Evolutionary conservation across 1,140 invertebrate species (phyloP).

Genomic region (Lasioglossum baleicum): DNA sequence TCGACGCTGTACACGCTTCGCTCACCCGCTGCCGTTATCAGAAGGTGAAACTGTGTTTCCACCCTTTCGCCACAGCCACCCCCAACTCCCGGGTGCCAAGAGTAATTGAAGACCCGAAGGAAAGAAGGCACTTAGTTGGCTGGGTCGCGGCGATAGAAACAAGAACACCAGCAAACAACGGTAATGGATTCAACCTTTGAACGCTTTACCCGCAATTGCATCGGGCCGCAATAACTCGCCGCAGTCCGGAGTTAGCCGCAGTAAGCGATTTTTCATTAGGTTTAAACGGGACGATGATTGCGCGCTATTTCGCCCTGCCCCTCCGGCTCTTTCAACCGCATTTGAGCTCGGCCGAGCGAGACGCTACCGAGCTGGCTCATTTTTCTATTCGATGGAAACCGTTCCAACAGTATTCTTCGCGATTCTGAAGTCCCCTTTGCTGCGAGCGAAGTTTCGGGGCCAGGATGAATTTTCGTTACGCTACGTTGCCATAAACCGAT

Average conservation of each 20-base stretch:
- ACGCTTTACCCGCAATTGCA: conserved; percentile 32
- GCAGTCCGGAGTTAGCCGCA: background rate
- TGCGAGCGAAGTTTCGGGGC: too few species aligned
- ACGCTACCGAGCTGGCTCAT: background rate
- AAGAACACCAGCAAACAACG: conserved; percentile 41
- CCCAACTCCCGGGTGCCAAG: background rate
- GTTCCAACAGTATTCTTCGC: background rate
- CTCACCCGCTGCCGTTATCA: conserved; percentile 4
- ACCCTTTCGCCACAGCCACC: background rate
- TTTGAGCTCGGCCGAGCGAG: background rate
- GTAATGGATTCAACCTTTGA: conserved; percentile 49
- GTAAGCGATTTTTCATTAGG: conserved; percentile 41
- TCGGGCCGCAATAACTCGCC: conserved; percentile 27
- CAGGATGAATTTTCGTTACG: too few species aligned
- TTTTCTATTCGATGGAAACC: background rate
- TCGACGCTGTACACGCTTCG: background rate
- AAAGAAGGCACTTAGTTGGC: background rate
- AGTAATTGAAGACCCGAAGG: conserved; percentile 40
- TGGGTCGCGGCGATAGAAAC: conserved; percentile 16
- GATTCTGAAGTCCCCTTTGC: background rate
- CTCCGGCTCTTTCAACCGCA: background rate
- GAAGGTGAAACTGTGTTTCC: conserved; percentile 22
- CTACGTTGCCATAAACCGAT: too few species aligned
- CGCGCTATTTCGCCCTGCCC: background rate
- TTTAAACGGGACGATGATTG: conserved; percentile 18